Conservation (phyloP, 1,140 invertebrate genomes). For the Medauroidea extradentata region DNA sequence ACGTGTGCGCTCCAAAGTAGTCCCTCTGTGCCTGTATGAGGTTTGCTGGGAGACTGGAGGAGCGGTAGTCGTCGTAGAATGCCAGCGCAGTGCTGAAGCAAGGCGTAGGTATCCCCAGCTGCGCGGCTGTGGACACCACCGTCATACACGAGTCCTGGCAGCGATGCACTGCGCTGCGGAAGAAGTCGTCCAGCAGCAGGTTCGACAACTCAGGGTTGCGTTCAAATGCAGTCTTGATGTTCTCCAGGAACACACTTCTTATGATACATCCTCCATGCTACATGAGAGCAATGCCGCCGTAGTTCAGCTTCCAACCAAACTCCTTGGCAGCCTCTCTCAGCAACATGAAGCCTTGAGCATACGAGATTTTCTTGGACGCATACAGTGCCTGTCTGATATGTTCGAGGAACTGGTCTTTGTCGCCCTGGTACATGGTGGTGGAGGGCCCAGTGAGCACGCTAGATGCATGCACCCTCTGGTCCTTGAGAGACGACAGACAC, state of each 20-base stretch:
- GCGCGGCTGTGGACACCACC: slow-evolving; percentile 50
- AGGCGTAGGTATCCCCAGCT: slow-evolving; percentile 86
- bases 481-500: slow-evolving; percentile 80
- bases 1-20: slow-evolving; percentile 99
- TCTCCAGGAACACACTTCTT: slow-evolving; percentile 89
- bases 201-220: slow-evolving; percentile 86
- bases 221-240: slow-evolving; percentile 95
- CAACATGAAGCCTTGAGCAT: slow-evolving; percentile 99
- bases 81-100: slow-evolving; percentile 89
- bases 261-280: slow-evolving; percentile 99
- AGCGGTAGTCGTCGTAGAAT: slow-evolving; percentile 95
- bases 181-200: slow-evolving; percentile 93
- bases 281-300: slow-evolving; percentile 98
- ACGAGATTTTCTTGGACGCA: slow-evolving; percentile 97
- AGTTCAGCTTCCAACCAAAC: slow-evolving; percentile 94
- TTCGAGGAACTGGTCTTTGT: slow-evolving; percentile 79
- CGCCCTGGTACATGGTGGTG: slow-evolving; percentile 52
- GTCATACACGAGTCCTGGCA: slow-evolving; percentile 71
- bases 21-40: slow-evolving; percentile 95
- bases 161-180: slow-evolving; percentile 74
- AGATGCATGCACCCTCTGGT: slow-evolving; percentile 79
- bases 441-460: slow-evolving; percentile 66
- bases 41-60: slow-evolving; percentile 80
- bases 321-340: slow-evolving; percentile 88
- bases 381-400: slow-evolving; percentile 81